Conservation (phyloP, 2,888 invertebrate species). For the Chymomyza procnemis region DNA sequence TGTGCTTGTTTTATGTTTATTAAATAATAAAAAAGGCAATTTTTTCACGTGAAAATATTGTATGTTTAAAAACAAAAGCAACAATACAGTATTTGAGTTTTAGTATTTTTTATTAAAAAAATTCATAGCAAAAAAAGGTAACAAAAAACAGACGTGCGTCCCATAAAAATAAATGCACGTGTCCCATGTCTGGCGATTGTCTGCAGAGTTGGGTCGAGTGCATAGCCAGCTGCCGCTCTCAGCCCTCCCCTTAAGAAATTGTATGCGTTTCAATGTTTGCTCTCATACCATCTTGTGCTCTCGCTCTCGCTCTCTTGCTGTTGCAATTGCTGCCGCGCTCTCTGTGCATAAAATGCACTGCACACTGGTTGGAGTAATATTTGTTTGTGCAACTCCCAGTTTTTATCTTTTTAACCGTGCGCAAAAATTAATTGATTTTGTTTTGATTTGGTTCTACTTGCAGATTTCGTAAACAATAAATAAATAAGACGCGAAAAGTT, state of each 20-base stretch:
- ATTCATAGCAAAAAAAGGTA: background rate
- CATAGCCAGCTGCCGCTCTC: conserved; percentile 24
- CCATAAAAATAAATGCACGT: conserved; percentile 60
- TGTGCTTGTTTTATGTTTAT: conserved; percentile 8
- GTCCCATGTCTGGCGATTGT: conserved; percentile 35
- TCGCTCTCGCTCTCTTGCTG: conserved; percentile 12
- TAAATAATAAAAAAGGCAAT: too few relatives aligned
- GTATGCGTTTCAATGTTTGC: conserved; percentile 1
- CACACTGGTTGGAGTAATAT: conserved; percentile 43
- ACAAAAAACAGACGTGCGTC: background rate
- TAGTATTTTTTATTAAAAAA: background rate
- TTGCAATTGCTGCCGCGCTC: conserved; percentile 13
- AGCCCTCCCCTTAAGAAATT: background rate
- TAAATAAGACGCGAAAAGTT: background rate
- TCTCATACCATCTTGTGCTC: conserved; percentile 10
- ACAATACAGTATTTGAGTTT: background rate
- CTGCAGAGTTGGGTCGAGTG: conserved; percentile 30
- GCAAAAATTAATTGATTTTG: background rate
- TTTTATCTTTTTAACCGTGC: background rate
- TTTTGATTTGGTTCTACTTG: background rate
- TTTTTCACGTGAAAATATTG: too few relatives aligned
- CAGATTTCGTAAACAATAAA: background rate
- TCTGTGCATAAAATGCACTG: conserved; percentile 27
- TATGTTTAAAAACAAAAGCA: conserved; percentile 16
- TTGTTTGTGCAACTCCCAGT: background rate